phyloP scores from a whole-genome alignment of 2,888 invertebrate genomes.

The Conchocele bisecta region DNA sequence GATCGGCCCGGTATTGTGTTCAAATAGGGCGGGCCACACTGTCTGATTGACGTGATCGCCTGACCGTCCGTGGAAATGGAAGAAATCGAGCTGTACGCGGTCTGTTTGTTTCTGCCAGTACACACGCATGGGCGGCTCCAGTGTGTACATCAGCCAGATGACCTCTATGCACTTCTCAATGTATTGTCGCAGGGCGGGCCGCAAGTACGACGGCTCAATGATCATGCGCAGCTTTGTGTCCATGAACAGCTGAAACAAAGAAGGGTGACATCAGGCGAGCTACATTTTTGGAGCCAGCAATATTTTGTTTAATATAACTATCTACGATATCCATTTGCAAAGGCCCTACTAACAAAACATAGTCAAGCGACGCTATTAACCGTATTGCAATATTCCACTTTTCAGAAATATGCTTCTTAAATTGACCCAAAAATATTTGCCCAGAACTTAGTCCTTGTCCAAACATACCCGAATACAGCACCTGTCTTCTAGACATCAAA shows the following conservation, averaged over 20 bases:
- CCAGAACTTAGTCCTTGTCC: no score
- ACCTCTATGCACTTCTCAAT: conserved; percentile 41
- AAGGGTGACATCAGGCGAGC: not conserved
- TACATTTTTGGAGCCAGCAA: no score
- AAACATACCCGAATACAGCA: no score
- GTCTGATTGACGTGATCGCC: conserved; percentile 57
- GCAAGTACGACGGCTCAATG: conserved; percentile 36
- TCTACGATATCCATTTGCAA: no score
- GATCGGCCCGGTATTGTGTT: conserved; percentile 47
- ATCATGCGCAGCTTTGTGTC: conserved; percentile 44
- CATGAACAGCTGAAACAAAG: conserved; percentile 48
- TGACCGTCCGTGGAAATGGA: conserved; percentile 41
- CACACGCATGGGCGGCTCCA: conserved; percentile 48
- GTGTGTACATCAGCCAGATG: conserved; percentile 50
- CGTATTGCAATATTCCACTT: no score
- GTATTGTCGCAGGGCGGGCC: conserved; percentile 36
- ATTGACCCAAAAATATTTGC: no score
- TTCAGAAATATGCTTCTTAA: no score
- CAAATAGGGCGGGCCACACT: conserved; percentile 52
- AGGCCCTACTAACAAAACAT: no score
- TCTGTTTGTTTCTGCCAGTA: conserved; percentile 56
- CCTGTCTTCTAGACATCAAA: no score
- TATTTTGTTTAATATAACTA: no score
- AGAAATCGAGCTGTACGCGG: conserved; percentile 41
- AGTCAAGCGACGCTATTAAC: no score